Percentiles rank a stretch among this genome's conserved stretches.
Evolutionary conservation across 2,113 vertebrate genomes (phyloP).

Genomic region (Tautogolabrus adspersus): DNA sequence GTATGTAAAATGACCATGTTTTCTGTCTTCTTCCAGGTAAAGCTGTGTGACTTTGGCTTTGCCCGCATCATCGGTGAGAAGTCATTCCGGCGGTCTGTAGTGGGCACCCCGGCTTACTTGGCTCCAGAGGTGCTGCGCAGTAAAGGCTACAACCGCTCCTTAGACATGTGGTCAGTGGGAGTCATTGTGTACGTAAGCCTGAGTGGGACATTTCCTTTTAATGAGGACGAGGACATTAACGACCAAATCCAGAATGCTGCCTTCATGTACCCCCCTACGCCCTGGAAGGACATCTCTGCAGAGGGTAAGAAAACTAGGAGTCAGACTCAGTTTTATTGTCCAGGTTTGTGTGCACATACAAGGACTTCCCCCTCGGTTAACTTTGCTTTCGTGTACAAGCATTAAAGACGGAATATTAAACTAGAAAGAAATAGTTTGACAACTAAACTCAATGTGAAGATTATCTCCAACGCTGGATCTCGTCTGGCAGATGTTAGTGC

Average conservation of each 20-base stretch:
- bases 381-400: too few relatives aligned
- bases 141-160: conserved; percentile 97
- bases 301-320: conserved; percentile 85
- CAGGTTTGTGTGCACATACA: too few relatives aligned
- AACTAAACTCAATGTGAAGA: not conserved
- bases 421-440: not conserved
- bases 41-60: conserved; percentile 97
- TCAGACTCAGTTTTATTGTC: too few relatives aligned
- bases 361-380: too few relatives aligned
- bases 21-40: conserved; percentile 86
- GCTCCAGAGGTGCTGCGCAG: conserved; percentile 96
- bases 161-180: conserved; percentile 99
- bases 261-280: conserved; percentile 97
- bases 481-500: not conserved
- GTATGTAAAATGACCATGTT: not conserved
- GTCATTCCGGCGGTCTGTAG: conserved; percentile 95
- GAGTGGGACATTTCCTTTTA: conserved; percentile 97
- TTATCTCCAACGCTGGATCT: not conserved
- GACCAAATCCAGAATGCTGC: conserved; percentile 99
- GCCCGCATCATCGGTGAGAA: conserved; percentile 98
- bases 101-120: conserved; percentile 96
- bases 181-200: conserved; percentile 98
- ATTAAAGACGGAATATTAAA: too few relatives aligned
- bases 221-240: conserved; percentile 98
- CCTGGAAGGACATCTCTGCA: conserved; percentile 95